Evolutionary conservation across 2,113 vertebrate species (phyloP).

Genomic region (Ptyas mucosa): DNA sequence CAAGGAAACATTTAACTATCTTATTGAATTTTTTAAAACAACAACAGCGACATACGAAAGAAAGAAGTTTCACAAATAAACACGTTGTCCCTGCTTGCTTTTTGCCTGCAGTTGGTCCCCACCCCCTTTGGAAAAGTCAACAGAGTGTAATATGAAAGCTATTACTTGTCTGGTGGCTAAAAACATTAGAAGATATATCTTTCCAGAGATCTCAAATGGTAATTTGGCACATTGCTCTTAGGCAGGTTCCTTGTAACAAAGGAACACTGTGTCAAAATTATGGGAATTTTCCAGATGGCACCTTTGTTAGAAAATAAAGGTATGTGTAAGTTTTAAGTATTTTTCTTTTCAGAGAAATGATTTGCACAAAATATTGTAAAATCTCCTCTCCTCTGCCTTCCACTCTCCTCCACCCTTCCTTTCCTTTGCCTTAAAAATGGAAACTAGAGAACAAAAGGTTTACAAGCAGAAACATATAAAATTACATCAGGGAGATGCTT

Average conservation of each 20-base stretch:
- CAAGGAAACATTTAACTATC: background rate
- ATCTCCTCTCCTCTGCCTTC: background rate
- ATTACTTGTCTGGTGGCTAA: background rate
- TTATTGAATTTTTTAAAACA: accelerated
- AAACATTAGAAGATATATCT: background rate
- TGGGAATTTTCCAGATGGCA: background rate
- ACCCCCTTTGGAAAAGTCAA: conserved; percentile 32
- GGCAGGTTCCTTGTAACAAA: background rate
- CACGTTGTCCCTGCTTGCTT: background rate
- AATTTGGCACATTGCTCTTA: background rate
- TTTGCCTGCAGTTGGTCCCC: background rate
- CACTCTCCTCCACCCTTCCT: background rate
- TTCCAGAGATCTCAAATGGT: background rate
- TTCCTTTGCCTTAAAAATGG: background rate
- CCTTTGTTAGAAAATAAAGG: background rate
- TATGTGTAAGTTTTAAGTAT: background rate
- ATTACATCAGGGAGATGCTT: background rate
- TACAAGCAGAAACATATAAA: background rate
- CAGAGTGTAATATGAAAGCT: background rate
- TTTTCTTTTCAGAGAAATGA: background rate
- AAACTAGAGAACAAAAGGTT: background rate
- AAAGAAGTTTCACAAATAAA: background rate
- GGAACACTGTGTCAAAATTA: background rate
- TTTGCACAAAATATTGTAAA: background rate
- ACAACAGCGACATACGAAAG: background rate